Evolutionary conservation across 1,140 invertebrate genomes (phyloP).

Genomic region (Drosophila ogumai): DNA sequence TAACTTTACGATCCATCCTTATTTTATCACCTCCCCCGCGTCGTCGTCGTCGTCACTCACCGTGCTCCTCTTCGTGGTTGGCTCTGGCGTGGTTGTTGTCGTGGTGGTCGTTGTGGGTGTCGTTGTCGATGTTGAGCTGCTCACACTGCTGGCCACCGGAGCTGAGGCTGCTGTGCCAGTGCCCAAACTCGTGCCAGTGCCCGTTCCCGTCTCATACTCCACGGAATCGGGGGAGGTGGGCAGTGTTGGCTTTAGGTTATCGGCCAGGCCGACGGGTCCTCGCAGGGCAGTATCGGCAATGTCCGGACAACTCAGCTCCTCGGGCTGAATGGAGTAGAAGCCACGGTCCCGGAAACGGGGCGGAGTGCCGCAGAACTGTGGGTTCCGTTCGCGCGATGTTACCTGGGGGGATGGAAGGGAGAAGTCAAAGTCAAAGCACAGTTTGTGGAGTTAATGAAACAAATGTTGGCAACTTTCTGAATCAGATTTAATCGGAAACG

Average conservation of each 20-base stretch:
- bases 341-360: conserved; percentile 90
- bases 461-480: conserved; percentile 18
- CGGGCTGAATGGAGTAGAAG: conserved; percentile 94
- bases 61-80: conserved; percentile 65
- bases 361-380: conserved; percentile 96
- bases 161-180: conserved; percentile 76
- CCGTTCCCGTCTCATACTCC: conserved; percentile 59
- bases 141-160: conserved; percentile 76
- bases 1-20: conserved; percentile 23
- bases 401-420: conserved; percentile 44
- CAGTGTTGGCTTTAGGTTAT: conserved; percentile 74
- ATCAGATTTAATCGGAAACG: conserved; percentile 19
- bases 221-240: conserved; percentile 76
- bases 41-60: conserved; percentile 57
- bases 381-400: conserved; percentile 95
- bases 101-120: conserved; percentile 67
- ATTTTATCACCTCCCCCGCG: conserved; percentile 25
- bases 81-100: conserved; percentile 54
- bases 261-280: conserved; percentile 86
- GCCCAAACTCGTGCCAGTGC: conserved; percentile 46
- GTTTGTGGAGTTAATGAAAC: conserved; percentile 17
- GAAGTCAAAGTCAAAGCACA: neutral
- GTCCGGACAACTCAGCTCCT: conserved; percentile 87
- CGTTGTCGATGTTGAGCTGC: conserved; percentile 69
- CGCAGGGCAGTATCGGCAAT: conserved; percentile 76